Percentiles rank a stretch among this genome's conserved stretches.
Conservation (phyloP, 2,797 vertebrate species). For the Chelonia mydas region DNA sequence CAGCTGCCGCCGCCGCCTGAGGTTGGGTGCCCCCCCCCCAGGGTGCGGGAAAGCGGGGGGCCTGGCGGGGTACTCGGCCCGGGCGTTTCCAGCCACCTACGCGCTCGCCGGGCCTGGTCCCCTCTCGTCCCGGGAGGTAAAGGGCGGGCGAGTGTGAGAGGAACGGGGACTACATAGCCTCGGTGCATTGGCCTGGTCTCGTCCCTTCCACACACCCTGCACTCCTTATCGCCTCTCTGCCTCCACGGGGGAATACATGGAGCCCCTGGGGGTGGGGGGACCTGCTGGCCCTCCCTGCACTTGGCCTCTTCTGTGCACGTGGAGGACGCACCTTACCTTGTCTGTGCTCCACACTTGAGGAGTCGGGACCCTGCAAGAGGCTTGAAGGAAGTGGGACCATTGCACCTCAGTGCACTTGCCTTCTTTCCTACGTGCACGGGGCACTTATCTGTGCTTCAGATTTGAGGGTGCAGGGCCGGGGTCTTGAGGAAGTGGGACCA, state of each 20-base stretch:
- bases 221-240: too few species aligned
- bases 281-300: too few species aligned
- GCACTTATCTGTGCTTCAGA: background rate
- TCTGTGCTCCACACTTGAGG: too few species aligned
- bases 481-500: background rate
- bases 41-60: slow-evolving; percentile 82
- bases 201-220: too few species aligned
- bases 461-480: background rate
- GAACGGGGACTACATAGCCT: background rate
- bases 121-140: background rate
- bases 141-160: background rate
- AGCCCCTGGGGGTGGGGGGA: too few species aligned
- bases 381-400: too few species aligned
- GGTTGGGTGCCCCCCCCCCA: background rate
- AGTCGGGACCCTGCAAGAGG: background rate
- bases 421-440: too few species aligned
- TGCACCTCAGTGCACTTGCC: too few species aligned
- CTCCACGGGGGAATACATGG: too few species aligned
- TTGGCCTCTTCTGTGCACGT: too few species aligned
- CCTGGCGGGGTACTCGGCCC: slow-evolving; percentile 62
- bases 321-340: background rate
- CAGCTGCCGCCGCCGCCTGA: too few species aligned
- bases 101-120: slow-evolving; percentile 74
- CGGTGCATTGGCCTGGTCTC: too few species aligned
- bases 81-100: background rate